Percentiles rank a stretch among this genome's conserved stretches.
Evolutionary conservation across 2,113 vertebrate genomes (phyloP).

Genomic region (Microcebus jonahi): DNA sequence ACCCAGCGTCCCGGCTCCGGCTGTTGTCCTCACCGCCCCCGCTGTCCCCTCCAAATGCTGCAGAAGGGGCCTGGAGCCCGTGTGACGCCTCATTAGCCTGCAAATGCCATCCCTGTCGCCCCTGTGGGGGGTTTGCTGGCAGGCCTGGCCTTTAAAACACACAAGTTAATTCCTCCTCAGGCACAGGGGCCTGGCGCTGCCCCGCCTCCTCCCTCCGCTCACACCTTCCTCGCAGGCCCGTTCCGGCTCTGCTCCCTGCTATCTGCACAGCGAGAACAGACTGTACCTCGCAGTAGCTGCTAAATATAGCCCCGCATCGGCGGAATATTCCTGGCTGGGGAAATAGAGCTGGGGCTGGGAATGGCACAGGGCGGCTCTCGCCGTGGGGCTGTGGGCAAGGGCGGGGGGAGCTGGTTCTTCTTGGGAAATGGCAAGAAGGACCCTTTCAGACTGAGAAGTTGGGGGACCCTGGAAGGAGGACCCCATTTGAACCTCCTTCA

Average conservation of each 20-base stretch:
- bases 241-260: slow-evolving; percentile 74
- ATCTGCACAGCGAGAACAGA: slow-evolving; percentile 78
- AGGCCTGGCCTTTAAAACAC: slow-evolving; percentile 79
- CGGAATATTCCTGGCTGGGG: slow-evolving; percentile 75
- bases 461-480: not conserved
- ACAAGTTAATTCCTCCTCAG: slow-evolving; percentile 76
- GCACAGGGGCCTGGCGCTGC: not conserved
- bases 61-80: slow-evolving; percentile 49
- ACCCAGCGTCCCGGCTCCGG: not conserved
- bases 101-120: slow-evolving; percentile 71
- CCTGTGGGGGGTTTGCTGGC: slow-evolving; percentile 61
- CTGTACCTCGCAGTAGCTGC: slow-evolving; percentile 76
- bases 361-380: slow-evolving; percentile 39
- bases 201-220: slow-evolving; percentile 56
- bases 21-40: not conserved
- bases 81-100: slow-evolving; percentile 69
- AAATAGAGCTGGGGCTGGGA: slow-evolving; percentile 64
- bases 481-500: not conserved
- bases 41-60: slow-evolving; percentile 38
- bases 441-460: not conserved
- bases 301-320: slow-evolving; percentile 77
- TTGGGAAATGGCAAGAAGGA: not conserved
- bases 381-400: not conserved
- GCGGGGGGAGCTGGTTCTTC: not conserved
- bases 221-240: slow-evolving; percentile 76